Evolutionary conservation across 2,888 invertebrate species (phyloP).

Genomic region (Pollenia labialis): DNA sequence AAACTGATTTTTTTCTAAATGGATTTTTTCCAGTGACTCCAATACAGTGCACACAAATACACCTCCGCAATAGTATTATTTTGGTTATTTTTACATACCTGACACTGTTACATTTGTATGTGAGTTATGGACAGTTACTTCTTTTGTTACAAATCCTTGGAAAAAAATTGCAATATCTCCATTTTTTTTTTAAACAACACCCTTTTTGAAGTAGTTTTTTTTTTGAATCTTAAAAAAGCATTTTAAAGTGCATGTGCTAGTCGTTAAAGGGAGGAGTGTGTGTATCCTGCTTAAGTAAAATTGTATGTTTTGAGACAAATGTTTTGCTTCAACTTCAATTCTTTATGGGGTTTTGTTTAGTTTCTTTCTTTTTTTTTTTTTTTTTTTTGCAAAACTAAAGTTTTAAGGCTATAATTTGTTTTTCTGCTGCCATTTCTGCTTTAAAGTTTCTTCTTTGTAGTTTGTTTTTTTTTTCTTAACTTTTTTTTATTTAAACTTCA

Average conservation of each 20-base stretch:
- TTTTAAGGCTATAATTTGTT: conserved; percentile 69
- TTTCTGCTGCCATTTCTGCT: conserved; percentile 46
- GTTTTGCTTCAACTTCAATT: conserved; percentile 37
- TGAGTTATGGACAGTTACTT: neutral
- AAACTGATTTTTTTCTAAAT: no score
- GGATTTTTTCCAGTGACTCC: no score
- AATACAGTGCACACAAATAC: no score
- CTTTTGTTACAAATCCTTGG: neutral
- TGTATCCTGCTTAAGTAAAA: neutral
- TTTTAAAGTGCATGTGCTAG: neutral
- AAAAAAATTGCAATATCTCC: neutral
- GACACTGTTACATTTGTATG: no score
- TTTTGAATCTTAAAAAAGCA: neutral
- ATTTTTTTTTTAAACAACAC: neutral
- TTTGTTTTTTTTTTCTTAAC: conserved; percentile 34
- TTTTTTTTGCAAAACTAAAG: conserved; percentile 40
- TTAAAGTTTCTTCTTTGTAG: conserved; percentile 17
- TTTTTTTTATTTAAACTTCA: conserved; percentile 64
- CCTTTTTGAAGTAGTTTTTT: neutral
- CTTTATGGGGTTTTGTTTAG: conserved; percentile 45
- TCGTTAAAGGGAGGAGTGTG: neutral
- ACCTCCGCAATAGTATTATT: no score
- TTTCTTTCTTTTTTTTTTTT: conserved; percentile 12
- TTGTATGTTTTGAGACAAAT: neutral
- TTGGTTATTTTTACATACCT: no score